phyloP scores from a whole-genome alignment of 2,797 vertebrate species.

The Vultur gryphus region DNA sequence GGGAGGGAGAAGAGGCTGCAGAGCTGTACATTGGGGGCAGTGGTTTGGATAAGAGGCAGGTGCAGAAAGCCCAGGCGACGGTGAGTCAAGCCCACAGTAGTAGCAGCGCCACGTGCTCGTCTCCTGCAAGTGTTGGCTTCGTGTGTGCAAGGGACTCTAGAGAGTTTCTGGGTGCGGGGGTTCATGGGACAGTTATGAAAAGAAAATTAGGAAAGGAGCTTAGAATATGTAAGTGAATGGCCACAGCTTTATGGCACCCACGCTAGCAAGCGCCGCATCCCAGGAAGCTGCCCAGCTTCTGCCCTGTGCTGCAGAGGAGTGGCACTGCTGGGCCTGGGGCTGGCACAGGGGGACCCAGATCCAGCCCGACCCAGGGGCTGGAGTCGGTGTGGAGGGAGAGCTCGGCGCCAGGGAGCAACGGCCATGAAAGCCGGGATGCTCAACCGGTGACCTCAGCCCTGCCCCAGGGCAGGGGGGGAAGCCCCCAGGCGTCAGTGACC shows the following conservation, averaged over 20 bases:
- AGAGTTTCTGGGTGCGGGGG: fast-evolving
- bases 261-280: background rate
- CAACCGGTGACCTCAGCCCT: background rate
- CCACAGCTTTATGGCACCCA: background rate
- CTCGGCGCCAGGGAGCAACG: fast-evolving
- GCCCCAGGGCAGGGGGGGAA: too few relatives aligned
- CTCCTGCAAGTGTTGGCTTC: background rate
- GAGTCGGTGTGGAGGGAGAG: background rate
- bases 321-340: background rate
- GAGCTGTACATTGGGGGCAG: background rate
- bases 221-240: background rate
- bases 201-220: background rate
- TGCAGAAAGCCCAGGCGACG: background rate
- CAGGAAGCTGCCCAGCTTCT: background rate
- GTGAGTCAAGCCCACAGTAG: background rate
- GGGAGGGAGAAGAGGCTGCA: background rate
- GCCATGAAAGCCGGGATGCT: background rate
- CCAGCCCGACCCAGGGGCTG: background rate
- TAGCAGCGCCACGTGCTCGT: background rate
- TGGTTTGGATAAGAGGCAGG: background rate
- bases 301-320: background rate
- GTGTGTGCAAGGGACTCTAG: background rate
- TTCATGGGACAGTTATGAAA: background rate
- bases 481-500: too few relatives aligned
- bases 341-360: background rate